Percentiles rank a stretch among this genome's conserved stretches.
phyloP scores from a whole-genome alignment of 2,797 vertebrate genomes.

The Varecia variegata region DNA sequence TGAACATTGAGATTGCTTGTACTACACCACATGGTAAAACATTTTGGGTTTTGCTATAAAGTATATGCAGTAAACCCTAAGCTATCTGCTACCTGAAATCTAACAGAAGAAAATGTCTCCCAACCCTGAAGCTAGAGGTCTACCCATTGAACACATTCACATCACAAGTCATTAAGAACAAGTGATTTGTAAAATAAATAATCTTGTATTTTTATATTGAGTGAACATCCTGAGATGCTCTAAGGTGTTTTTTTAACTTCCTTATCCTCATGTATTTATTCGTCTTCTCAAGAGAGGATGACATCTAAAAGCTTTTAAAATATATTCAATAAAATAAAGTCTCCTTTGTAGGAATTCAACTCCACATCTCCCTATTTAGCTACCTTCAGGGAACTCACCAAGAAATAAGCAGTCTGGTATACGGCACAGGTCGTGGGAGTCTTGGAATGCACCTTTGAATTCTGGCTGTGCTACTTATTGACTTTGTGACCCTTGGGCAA shows the following conservation, averaged over 20 bases:
- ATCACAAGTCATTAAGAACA: background rate
- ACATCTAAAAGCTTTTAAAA: background rate
- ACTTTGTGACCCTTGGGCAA: background rate
- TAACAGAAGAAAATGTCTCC: background rate
- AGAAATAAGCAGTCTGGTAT: background rate
- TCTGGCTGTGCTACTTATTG: background rate
- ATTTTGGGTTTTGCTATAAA: background rate
- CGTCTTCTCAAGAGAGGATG: background rate
- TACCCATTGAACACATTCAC: background rate
- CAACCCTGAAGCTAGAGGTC: too few species aligned
- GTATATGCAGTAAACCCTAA: background rate
- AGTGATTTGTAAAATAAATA: background rate
- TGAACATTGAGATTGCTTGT: background rate
- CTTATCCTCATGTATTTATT: background rate
- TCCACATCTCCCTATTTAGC: background rate
- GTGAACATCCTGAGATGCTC: background rate
- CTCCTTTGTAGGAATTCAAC: conserved; percentile 32
- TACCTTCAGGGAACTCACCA: background rate
- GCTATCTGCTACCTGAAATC: background rate
- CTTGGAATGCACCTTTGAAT: background rate
- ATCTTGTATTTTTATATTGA: background rate
- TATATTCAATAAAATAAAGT: background rate
- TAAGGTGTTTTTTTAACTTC: background rate
- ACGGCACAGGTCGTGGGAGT: background rate
- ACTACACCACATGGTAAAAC: background rate